Evolutionary conservation across 2,888 invertebrate species (phyloP).

Genomic region (Drosophila mayaguana): DNA sequence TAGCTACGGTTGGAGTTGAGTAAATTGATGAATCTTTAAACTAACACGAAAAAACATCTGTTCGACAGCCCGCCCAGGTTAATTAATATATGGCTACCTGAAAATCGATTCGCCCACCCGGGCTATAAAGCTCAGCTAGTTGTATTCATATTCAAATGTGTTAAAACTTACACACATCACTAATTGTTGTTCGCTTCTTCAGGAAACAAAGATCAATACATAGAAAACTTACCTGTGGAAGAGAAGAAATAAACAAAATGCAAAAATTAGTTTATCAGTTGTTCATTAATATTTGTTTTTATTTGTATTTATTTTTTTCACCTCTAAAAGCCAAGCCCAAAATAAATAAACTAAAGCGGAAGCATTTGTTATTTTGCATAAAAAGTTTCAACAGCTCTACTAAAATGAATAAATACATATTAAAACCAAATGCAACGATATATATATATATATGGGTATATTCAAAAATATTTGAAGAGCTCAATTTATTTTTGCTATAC

Average conservation of each 20-base stretch:
- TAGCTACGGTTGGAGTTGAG: background rate
- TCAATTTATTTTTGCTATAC: too few relatives aligned
- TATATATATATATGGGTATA: background rate
- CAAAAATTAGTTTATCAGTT: conserved; percentile 18
- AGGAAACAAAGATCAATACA: conserved; percentile 46
- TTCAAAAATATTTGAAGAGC: too few relatives aligned
- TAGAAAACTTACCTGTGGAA: conserved; percentile 66
- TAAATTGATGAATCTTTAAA: conserved; percentile 46
- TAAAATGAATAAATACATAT: conserved; percentile 33
- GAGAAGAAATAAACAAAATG: conserved; percentile 30
- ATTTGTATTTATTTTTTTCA: background rate
- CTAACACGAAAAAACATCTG: conserved; percentile 40
- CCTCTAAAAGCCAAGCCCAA: conserved; percentile 21
- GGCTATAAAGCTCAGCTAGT: conserved; percentile 24
- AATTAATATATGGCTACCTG: conserved; percentile 51
- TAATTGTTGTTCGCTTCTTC: conserved; percentile 25
- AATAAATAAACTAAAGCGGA: conserved; percentile 26
- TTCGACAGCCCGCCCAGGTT: conserved; percentile 23
- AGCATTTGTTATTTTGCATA: conserved; percentile 32
- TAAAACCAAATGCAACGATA: background rate
- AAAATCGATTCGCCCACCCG: conserved; percentile 34
- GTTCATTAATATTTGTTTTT: conserved; percentile 8
- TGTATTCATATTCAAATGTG: conserved; percentile 43
- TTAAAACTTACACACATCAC: conserved; percentile 52
- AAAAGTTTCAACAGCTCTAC: conserved; percentile 5